Percentiles rank a stretch among this genome's conserved stretches.
These are phyloP conservation scores for Microcebus murinus DNA, from an alignment of 2,113 vertebrate genomes.

Conservation along the genomic window DNA sequence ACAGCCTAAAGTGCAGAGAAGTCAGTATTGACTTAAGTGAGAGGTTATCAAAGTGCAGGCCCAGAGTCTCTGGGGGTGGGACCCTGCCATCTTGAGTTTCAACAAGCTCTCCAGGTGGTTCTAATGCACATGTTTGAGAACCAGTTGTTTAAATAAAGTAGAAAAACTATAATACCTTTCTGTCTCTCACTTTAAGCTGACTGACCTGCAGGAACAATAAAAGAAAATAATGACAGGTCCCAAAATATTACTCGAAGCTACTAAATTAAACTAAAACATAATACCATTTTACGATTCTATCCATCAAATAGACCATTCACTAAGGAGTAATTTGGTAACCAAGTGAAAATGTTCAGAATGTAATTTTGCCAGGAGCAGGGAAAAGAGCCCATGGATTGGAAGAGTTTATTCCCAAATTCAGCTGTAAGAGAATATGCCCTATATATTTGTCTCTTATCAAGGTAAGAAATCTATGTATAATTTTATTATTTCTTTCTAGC, in stretches of 20 bases:
- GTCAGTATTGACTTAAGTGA: not conserved
- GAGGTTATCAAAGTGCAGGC: not conserved
- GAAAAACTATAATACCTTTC: not conserved
- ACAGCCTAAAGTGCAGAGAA: not conserved
- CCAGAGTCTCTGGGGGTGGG: not conserved
- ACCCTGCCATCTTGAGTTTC: not conserved
- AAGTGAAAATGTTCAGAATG: slow-evolving; percentile 6
- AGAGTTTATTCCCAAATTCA: slow-evolving; percentile 16
- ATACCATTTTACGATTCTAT: not conserved
- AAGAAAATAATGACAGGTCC: not conserved
- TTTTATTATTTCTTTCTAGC: slow-evolving; percentile 34
- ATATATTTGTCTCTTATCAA: not conserved
- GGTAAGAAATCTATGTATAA: not conserved
- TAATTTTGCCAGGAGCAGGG: not conserved
- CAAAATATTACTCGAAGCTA: not conserved
- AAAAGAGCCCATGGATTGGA: not conserved
- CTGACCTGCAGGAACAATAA: slow-evolving; percentile 19
- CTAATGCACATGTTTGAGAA: not conserved
- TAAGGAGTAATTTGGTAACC: slow-evolving; percentile 34
- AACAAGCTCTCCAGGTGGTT: not conserved
- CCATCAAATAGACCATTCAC: not conserved
- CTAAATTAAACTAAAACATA: slow-evolving; percentile 19
- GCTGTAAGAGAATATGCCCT: not conserved
- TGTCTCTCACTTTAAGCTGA: slow-evolving; percentile 34
- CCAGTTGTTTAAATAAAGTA: not conserved